Percentiles rank a stretch among this genome's conserved stretches.
phyloP scores from a whole-genome alignment of 2,113 vertebrate species.

The Gymnocephalus cernua region DNA sequence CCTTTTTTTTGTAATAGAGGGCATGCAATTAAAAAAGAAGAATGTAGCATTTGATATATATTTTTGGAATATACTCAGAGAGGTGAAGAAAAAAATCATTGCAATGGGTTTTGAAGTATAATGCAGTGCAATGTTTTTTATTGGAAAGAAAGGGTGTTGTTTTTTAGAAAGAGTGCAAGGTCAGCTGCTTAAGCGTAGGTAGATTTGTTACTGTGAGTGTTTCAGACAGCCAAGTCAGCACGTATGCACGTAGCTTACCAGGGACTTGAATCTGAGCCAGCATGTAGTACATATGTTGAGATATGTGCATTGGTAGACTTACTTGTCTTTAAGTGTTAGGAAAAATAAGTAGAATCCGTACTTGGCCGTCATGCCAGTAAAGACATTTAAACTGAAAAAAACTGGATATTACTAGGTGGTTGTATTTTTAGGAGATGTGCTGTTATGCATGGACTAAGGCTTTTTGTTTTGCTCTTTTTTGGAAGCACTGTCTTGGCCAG shows the following conservation, averaged over 20 bases:
- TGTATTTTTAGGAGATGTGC: background rate
- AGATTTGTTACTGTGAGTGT: slow-evolving; percentile 33
- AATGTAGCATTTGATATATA: slow-evolving; percentile 56
- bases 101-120: slow-evolving; percentile 43
- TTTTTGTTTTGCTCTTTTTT: background rate
- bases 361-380: background rate
- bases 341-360: background rate
- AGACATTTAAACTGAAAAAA: background rate
- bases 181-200: slow-evolving; percentile 13
- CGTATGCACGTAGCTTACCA: background rate
- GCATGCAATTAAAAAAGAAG: slow-evolving; percentile 74
- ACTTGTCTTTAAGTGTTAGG: background rate
- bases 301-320: background rate
- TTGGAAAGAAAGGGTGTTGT: slow-evolving; percentile 26
- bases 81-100: slow-evolving; percentile 38
- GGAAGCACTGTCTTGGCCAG: slow-evolving; percentile 8
- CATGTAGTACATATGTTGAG: background rate
- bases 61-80: slow-evolving; percentile 14
- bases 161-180: background rate
- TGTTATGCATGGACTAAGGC: background rate
- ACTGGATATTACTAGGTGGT: background rate
- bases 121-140: slow-evolving; percentile 42
- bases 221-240: slow-evolving; percentile 2
- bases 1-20: slow-evolving; percentile 62
- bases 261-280: slow-evolving; percentile 13